Evolutionary conservation across 2,797 vertebrate genomes (phyloP), one percentile per base, ranked within the genome.

Genomic region (Rhodeus uyekii): DNA sequence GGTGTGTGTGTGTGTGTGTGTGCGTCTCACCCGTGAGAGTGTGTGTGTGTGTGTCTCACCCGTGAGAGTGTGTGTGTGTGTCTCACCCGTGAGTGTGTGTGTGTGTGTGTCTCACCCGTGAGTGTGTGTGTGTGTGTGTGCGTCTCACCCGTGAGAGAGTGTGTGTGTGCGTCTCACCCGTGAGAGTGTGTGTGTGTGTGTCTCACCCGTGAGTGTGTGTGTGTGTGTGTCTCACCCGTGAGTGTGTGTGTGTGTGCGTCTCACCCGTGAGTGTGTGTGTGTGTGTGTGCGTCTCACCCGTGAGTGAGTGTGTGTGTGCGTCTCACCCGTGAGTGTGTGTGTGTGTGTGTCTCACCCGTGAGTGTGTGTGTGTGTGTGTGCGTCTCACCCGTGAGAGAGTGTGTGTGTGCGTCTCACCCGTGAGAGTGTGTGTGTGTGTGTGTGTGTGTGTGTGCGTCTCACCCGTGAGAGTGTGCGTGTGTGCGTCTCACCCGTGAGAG

Each of bases 291-390:
- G 60, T 34, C n/a, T n/a, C n/a, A n/a, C n/a, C n/a, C n/a, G 63
- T 44, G 87, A 85, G 75, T 85, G 67, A 32, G 19, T 3, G 68
- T 48, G 32, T 36, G 16, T 14, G 29, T 55, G 10, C 10, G 9
- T 39, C 36, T 38, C 36, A 38, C 8, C 1, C 7, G 38, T 68
- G 96, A 84, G 98, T 99, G 85, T 99, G 98, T 63, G 87, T 97
- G 96, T 89, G 94, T 96, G 58, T 18, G 58, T 7, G 6, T 32
- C 38, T 38, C 38, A 38, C 38, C n/a, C n/a, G n/a, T n/a, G n/a
- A n/a, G n/a, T n/a, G n/a, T n/a, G n/a, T n/a, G 60, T 2, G 60
- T 1, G 13, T 3, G 27, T 34, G 16, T 4, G 32, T 63, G n/a
- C n/a, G 1, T 32, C 38, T 38, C 38, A 38, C 38, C 8, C 19